A percentile compares a stretch with the other conserved stretches of the same genome.
These are phyloP conservation scores for Pipistrellus nathusii DNA, from an alignment of 2,797 vertebrate species.

Conservation along the genomic window DNA sequence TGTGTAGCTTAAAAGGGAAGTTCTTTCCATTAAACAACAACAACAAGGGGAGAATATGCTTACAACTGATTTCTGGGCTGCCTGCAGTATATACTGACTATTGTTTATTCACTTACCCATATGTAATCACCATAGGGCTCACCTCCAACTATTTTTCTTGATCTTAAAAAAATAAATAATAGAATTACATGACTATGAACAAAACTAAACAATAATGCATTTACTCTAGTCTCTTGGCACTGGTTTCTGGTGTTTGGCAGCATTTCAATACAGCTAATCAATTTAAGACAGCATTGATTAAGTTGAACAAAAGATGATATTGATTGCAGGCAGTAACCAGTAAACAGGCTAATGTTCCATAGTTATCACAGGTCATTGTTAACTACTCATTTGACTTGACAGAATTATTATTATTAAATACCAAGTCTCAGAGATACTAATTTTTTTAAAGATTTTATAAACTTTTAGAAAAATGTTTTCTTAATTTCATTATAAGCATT, in stretches of 20 bases:
- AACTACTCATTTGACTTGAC: constrained; percentile 81
- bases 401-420: constrained; percentile 19
- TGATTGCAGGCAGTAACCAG: constrained; percentile 83
- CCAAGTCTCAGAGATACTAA: not conserved
- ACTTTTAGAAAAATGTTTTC: not conserved
- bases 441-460: not conserved
- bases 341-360: constrained; percentile 83
- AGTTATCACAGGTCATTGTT: constrained; percentile 81
- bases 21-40: not conserved
- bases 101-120: constrained; percentile 62
- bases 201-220: constrained; percentile 80
- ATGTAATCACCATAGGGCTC: constrained; percentile 63
- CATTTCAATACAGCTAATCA: constrained; percentile 85
- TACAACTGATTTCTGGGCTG: not conserved
- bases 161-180: constrained; percentile 75
- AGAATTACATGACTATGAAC: constrained; percentile 63
- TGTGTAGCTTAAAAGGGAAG: not conserved
- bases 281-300: constrained; percentile 87
- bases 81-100: not conserved
- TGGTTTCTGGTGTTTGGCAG: constrained; percentile 80
- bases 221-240: constrained; percentile 64
- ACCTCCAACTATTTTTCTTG: constrained; percentile 63
- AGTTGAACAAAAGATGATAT: constrained; percentile 87
- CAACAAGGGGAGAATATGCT: not conserved
- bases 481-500: not conserved